Conservation (phyloP, 2,888 invertebrate species). For the Ectobius pallidus region DNA sequence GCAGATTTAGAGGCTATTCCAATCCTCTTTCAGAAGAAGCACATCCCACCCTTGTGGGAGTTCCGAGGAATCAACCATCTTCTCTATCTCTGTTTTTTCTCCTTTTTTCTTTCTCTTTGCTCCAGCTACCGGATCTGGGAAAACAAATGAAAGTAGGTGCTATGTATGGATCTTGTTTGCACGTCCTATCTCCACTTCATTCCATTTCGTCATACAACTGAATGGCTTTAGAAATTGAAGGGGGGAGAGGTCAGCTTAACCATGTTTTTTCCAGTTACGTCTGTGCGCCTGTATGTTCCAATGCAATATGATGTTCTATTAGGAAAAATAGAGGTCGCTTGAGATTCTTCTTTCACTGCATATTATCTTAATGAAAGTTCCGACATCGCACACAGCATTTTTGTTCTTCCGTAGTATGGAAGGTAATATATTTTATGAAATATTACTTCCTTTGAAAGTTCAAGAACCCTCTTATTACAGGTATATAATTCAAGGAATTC, state of each 20-base stretch:
- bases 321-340: neutral
- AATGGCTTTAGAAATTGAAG: neutral
- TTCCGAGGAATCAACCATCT: neutral
- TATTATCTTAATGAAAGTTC: no score
- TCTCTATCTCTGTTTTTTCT: neutral
- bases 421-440: no score
- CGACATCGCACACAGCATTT: no score
- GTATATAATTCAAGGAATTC: no score
- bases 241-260: neutral
- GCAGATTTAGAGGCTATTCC: neutral
- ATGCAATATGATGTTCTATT: neutral
- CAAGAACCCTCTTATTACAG: no score
- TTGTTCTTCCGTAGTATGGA: no score
- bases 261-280: neutral
- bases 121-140: neutral
- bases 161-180: neutral
- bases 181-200: neutral
- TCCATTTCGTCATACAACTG: neutral
- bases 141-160: slow-evolving; percentile 2
- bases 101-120: neutral
- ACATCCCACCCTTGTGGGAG: no score
- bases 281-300: neutral
- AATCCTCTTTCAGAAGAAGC: neutral
- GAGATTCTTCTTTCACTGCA: neutral
- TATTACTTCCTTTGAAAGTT: no score